Conservation (phyloP, 2,113 vertebrate genomes). For the Chionomys nivalis region DNA sequence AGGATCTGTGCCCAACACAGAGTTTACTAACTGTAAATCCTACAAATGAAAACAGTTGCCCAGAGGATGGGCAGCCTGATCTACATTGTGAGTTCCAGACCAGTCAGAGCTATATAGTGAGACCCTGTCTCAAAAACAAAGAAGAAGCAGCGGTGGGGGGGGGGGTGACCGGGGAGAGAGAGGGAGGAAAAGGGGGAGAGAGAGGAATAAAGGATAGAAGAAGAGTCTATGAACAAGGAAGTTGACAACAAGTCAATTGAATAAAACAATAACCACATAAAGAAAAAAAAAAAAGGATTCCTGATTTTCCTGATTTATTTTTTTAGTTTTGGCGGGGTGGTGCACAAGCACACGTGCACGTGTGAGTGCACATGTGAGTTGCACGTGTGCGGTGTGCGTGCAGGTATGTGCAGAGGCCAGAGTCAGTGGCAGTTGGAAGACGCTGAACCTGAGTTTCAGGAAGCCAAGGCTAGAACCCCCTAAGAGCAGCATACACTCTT, state of each 20-base stretch:
- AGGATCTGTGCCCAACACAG: conserved; percentile 61
- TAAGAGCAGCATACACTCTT: background rate
- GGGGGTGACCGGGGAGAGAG: accelerated
- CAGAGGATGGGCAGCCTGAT: background rate
- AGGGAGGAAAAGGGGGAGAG: background rate
- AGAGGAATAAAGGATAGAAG: background rate
- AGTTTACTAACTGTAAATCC: conserved; percentile 69
- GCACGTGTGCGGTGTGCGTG: background rate
- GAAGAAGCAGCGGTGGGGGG: background rate
- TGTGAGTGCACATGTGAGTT: background rate
- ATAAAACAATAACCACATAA: background rate
- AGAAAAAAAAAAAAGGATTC: background rate
- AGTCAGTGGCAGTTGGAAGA: background rate
- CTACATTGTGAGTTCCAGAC: background rate
- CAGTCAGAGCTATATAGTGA: background rate
- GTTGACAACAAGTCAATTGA: conserved; percentile 26
- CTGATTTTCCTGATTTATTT: background rate
- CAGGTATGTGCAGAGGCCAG: too few relatives aligned
- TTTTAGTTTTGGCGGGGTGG: too few relatives aligned
- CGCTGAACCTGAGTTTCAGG: background rate
- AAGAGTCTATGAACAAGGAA: conserved; percentile 56
- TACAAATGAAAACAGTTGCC: background rate
- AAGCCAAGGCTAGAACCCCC: background rate
- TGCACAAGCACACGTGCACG: too few relatives aligned
- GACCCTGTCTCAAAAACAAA: background rate